Percentiles rank a stretch among this genome's conserved stretches.
Evolutionary conservation across 2,113 vertebrate genomes (phyloP).

Genomic region (Choloepus hoffmanni): DNA sequence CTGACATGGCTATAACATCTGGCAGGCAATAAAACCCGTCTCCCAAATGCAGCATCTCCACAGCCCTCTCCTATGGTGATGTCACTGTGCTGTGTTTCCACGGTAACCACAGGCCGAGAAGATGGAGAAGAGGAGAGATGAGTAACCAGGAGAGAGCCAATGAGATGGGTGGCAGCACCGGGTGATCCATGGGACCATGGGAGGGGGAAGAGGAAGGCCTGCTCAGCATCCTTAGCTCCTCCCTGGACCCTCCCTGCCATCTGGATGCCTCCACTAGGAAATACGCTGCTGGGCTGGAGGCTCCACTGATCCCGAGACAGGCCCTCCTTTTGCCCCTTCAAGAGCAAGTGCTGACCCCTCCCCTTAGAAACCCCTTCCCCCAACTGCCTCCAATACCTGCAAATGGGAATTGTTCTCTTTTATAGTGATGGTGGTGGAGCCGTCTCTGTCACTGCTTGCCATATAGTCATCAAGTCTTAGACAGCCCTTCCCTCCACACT

Average conservation of each 20-base stretch:
- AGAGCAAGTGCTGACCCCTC: neutral
- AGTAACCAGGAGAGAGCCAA: constrained; percentile 65
- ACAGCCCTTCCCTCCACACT: neutral
- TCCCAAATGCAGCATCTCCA: constrained; percentile 16
- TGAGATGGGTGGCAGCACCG: constrained; percentile 52
- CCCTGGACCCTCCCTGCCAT: constrained; percentile 53
- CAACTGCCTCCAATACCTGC: neutral
- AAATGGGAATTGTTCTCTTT: neutral
- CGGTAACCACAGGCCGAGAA: constrained; percentile 57
- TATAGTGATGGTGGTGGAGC: no score
- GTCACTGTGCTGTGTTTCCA: constrained; percentile 71
- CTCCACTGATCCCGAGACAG: neutral
- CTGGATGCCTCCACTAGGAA: neutral
- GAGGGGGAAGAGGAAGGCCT: neutral
- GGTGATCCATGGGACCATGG: constrained; percentile 68
- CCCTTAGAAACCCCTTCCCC: neutral
- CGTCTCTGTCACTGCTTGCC: neutral
- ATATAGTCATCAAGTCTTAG: neutral
- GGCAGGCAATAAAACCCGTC: constrained; percentile 41
- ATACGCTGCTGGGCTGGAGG: neutral
- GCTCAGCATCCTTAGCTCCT: constrained; percentile 47
- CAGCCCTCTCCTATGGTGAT: constrained; percentile 48
- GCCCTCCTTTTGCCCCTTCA: neutral
- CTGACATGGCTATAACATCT: constrained; percentile 40
- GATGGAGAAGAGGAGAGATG: constrained; percentile 69